A percentile compares a stretch with the other conserved stretches of the same genome.
Conservation (phyloP, 2,113 vertebrate species). For the Cyanistes caeruleus region DNA sequence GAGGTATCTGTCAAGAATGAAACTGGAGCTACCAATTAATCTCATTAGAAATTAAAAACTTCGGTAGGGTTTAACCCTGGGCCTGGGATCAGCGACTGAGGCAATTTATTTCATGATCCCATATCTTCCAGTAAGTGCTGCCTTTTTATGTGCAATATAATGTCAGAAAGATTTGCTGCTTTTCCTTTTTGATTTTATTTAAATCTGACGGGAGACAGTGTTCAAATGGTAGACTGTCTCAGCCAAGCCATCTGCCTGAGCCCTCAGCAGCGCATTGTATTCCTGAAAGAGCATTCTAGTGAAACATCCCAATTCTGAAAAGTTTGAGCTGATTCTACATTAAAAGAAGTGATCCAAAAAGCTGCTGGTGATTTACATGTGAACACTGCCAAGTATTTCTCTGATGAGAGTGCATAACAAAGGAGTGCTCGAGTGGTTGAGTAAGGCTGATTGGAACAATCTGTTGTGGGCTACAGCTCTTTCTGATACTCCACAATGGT, state of each 20-base stretch:
- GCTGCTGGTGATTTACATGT: slow-evolving; percentile 41
- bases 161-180: neutral
- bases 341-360: slow-evolving; percentile 38
- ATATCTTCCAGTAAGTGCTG: neutral
- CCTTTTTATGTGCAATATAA: neutral
- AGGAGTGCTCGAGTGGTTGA: slow-evolving; percentile 4
- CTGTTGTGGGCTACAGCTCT: slow-evolving; percentile 6
- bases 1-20: neutral
- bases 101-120: neutral
- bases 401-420: slow-evolving; percentile 40
- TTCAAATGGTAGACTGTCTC: neutral
- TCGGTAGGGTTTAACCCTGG: neutral
- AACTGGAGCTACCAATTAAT: neutral
- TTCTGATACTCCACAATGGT: neutral
- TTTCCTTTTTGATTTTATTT: neutral
- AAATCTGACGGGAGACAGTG: neutral
- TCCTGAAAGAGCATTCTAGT: slow-evolving; percentile 3
- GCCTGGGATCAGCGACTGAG: neutral
- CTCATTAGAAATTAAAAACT: neutral
- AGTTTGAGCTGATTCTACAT: neutral
- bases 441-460: slow-evolving; percentile 45
- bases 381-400: slow-evolving; percentile 33
- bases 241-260: slow-evolving; percentile 48
- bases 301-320: neutral
- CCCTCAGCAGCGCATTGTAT: neutral